phyloP scores from a whole-genome alignment of 1,140 invertebrate genomes.

The Zaprionus lachaisei region DNA sequence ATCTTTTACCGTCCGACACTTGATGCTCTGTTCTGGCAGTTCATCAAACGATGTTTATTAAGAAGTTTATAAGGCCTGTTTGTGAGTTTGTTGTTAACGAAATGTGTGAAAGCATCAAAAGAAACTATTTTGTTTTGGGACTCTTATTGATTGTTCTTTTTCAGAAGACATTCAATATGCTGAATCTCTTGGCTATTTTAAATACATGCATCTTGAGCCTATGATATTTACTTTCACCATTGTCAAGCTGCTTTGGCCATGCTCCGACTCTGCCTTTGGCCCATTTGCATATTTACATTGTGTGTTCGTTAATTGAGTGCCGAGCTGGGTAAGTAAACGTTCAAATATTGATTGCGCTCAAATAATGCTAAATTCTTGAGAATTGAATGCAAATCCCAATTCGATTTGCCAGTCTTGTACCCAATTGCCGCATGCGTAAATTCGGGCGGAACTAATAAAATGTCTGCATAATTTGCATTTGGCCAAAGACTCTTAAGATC shows the following conservation, averaged over 20 bases:
- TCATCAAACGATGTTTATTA: conserved; percentile 21
- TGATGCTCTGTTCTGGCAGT: conserved; percentile 27
- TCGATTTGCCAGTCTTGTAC: conserved; percentile 36
- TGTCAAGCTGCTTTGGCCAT: conserved; percentile 7
- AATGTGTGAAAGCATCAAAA: too few relatives aligned
- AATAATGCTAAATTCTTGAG: conserved; percentile 42
- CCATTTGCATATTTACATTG: conserved; percentile 49
- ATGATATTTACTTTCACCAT: neutral
- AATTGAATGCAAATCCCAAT: conserved; percentile 45
- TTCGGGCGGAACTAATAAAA: conserved; percentile 25
- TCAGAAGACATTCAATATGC: too few relatives aligned
- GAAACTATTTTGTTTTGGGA: too few relatives aligned
- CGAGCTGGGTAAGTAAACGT: conserved; percentile 3
- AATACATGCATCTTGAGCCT: too few relatives aligned
- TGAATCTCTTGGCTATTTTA: too few relatives aligned
- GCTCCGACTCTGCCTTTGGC: conserved; percentile 18
- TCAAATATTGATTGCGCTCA: conserved; percentile 50
- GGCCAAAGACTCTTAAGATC: neutral
- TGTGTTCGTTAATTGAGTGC: conserved; percentile 42
- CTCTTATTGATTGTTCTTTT: too few relatives aligned
- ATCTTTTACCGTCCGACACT: conserved; percentile 21
- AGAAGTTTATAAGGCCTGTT: conserved; percentile 11
- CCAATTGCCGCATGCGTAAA: conserved; percentile 13
- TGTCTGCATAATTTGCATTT: conserved; percentile 33
- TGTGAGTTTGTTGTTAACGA: neutral